Base-by-base conservation (phyloP, 1,140 invertebrate genomes). In the Arion vulgaris region DNA sequence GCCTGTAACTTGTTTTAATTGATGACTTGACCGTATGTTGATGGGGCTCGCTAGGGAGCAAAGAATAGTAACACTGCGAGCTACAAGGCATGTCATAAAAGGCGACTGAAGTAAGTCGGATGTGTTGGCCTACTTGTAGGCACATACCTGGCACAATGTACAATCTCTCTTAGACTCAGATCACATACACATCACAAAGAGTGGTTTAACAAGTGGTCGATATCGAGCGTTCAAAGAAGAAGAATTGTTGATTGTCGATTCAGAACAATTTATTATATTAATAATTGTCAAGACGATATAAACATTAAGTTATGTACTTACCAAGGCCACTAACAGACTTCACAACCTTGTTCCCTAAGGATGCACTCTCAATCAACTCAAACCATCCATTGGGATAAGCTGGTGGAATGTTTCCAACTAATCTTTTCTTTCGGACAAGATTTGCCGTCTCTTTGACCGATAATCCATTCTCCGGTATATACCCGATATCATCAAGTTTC, bases 371-470 rank as follows among this genome's bases (percentile, higher is more conserved):
- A 0, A 95, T 90, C 0, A 98, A 86, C 0, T 94, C 95, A 89
- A 96, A 97, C 97, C 97, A 98, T 23, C 97, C 97, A 87, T 98
- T 98, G 0, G 97, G 97, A 92, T 95, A 98, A 0, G 96, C 95
- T 0, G 96, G 96, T 11, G 93, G 92, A 23, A 92, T 86, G 62
- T 92, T 90, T 38, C 93, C 91, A 28, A 94, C 89, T 79, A 93
- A 93, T 5, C 95, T 85, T 17, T 92, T 86, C 23, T 89, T 90
- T 80, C 93, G 92, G 0, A 93, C 90, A 57, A 89, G 85, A 34
- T 93, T 92, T 0, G 92, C 91, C 41, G 92, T 87, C 49, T 93
- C 90, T 76, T 87, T 89, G 83, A 87, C 90, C 13, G 85, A 80
- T 75, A 90, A 87, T 51, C 84, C 87, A 34, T 89, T 89, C 39